Evolutionary conservation across 2,113 vertebrate genomes (phyloP).

Genomic region (Leucopternis melanops): DNA sequence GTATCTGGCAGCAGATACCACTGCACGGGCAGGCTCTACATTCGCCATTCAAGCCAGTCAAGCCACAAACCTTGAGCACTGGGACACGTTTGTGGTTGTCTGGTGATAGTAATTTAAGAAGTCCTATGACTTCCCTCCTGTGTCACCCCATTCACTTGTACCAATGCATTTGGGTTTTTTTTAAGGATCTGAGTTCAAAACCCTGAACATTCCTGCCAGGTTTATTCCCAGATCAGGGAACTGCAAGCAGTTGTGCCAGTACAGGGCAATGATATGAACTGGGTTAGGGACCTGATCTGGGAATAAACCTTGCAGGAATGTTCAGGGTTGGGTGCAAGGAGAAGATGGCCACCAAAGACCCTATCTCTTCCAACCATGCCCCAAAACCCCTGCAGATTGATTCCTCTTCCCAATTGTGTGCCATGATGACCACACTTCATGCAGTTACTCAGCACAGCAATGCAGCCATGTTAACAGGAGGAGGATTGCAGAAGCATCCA

Average conservation of each 20-base stretch:
- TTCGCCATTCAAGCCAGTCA: background rate
- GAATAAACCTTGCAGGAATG: background rate
- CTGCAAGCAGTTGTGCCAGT: too few species aligned
- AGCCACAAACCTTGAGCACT: background rate
- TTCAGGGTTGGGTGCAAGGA: background rate
- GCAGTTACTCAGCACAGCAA: background rate
- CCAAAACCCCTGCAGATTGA: background rate
- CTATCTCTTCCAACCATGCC: background rate
- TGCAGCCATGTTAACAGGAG: background rate
- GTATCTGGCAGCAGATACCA: background rate
- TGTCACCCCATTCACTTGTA: background rate
- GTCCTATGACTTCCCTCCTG: background rate
- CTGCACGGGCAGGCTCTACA: background rate
- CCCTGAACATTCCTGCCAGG: accelerated
- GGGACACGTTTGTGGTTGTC: background rate
- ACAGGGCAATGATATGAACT: background rate
- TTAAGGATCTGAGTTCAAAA: background rate
- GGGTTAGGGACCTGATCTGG: background rate
- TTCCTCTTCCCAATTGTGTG: accelerated
- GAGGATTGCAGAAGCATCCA: slow-evolving; percentile 57
- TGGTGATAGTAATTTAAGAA: background rate
- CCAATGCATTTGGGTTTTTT: background rate
- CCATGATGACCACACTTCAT: background rate
- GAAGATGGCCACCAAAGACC: background rate
- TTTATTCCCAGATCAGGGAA: background rate